Evolutionary conservation across 2,888 invertebrate species (phyloP).

Genomic region (Galeopsomyia nigrocyanea): DNA sequence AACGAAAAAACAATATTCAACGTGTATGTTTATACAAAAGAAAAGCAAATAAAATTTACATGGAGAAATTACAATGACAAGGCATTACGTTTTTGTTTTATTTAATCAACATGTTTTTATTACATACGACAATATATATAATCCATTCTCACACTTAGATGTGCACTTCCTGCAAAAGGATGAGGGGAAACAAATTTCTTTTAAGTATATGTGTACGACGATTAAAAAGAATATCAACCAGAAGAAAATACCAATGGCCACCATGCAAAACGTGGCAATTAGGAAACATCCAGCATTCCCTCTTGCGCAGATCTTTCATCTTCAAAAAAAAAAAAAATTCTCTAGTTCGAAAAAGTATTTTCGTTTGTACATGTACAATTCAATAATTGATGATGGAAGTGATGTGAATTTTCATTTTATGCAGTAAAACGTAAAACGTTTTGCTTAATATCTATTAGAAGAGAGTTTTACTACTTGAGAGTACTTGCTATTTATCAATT

Average conservation of each 20-base stretch:
- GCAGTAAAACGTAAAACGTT: no score
- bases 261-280: neutral
- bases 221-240: constrained; percentile 28
- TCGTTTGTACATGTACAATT: constrained; percentile 3
- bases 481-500: constrained; percentile 9
- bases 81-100: constrained; percentile 29
- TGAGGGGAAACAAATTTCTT: constrained; percentile 19
- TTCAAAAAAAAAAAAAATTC: neutral
- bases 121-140: constrained; percentile 33
- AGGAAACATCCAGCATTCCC: constrained; percentile 29
- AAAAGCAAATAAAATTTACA: constrained; percentile 33
- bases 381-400: no score
- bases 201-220: constrained; percentile 4
- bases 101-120: constrained; percentile 37
- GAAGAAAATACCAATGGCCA: constrained; percentile 9
- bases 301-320: neutral
- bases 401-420: no score
- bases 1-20: constrained; percentile 24
- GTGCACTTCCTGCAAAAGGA: constrained; percentile 33
- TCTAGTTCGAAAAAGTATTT: constrained; percentile 4
- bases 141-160: constrained; percentile 17
- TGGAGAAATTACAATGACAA: constrained; percentile 38
- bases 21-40: constrained; percentile 35
- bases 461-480: neutral
- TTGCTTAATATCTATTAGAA: no score